Conservation (phyloP, 2,113 vertebrate genomes). For the Drymodes brunneopygia region DNA sequence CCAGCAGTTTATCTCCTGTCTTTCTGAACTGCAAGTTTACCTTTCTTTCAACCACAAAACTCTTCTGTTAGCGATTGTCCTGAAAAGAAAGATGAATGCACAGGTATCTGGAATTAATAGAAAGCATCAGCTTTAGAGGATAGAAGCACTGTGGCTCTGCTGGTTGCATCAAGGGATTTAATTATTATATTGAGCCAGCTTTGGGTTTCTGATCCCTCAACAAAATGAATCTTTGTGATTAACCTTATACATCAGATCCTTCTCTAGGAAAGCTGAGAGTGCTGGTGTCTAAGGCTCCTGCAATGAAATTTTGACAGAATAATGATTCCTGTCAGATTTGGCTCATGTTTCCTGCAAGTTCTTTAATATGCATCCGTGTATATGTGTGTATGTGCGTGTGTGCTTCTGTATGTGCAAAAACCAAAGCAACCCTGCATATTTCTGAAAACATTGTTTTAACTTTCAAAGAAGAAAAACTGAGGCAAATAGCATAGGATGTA, state of each 20-base stretch:
- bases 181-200: not conserved
- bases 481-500: not conserved
- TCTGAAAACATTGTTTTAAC: not conserved
- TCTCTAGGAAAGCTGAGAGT: not conserved
- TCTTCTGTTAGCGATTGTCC: not conserved
- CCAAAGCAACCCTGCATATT: not conserved
- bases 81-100: not conserved
- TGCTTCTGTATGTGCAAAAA: not conserved
- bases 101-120: not conserved
- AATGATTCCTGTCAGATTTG: not conserved
- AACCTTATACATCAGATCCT: not conserved
- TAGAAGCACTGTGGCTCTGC: not conserved
- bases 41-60: not conserved
- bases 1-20: not conserved
- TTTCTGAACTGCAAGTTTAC: not conserved
- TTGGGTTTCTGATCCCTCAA: slow-evolving; percentile 12
- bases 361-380: not conserved
- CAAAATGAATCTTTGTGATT: slow-evolving; percentile 14
- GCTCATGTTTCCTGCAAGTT: not conserved
- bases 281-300: not conserved
- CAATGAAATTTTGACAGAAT: not conserved
- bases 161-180: slow-evolving; percentile 31
- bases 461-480: not conserved
- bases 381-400: not conserved
- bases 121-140: not conserved